These are phyloP conservation scores for Pantherophis guttatus DNA, from an alignment of 2,113 vertebrate species.

Conservation along the genomic window DNA sequence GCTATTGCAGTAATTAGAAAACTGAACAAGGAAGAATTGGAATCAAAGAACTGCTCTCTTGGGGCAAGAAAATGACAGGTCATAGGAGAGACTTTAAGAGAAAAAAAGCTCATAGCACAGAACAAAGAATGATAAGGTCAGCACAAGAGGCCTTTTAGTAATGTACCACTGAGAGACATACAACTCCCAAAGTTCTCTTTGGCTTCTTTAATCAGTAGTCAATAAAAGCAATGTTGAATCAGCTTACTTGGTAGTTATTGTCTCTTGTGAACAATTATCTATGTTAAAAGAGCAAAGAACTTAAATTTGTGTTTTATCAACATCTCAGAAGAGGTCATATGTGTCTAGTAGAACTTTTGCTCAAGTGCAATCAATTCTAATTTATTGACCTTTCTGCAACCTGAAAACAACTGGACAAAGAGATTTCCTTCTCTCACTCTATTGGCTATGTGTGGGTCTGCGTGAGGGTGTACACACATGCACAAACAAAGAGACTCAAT, in stretches of 20 bases:
- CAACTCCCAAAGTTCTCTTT: neutral
- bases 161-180: neutral
- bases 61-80: slow-evolving; percentile 1
- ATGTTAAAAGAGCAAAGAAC: slow-evolving; percentile 7
- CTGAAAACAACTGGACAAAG: neutral
- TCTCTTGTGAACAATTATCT: slow-evolving; percentile 18
- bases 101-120: neutral
- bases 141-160: neutral
- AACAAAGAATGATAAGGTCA: slow-evolving; percentile 5
- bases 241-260: slow-evolving; percentile 26
- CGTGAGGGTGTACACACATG: neutral
- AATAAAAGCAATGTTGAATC: slow-evolving; percentile 28
- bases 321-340: neutral
- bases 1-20: neutral
- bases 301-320: neutral
- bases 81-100: neutral
- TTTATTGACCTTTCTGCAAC: fast-evolving
- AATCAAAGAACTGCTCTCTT: neutral
- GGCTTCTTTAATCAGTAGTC: slow-evolving; percentile 9
- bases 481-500: neutral
- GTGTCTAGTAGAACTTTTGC: neutral
- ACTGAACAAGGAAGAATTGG: neutral
- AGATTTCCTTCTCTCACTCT: neutral
- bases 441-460: neutral
- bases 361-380: neutral